Conservation (phyloP, 2,888 invertebrate species). For the Ecdyonurus torrentis region DNA sequence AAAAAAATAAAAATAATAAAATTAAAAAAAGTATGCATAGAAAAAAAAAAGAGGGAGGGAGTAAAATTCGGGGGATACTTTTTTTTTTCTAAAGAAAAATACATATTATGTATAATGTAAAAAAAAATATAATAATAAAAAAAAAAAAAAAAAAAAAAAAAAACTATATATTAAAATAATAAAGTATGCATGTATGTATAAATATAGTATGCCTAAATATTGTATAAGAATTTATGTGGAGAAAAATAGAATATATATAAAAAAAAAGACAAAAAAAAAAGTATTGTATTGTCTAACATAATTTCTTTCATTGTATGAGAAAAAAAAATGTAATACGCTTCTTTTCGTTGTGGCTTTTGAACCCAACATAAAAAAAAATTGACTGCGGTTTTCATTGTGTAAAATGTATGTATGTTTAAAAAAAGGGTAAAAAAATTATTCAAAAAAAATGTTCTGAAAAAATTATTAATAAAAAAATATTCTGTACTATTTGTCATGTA, state of each 20-base stretch:
- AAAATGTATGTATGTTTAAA: not conserved
- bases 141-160: no score
- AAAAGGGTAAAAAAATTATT: no score
- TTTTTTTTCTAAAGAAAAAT: no score
- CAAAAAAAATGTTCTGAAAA: not conserved
- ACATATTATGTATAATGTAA: no score
- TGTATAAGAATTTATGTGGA: not conserved
- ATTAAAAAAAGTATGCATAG: not conserved
- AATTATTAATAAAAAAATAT: not conserved
- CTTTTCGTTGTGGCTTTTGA: not conserved
- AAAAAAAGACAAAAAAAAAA: not conserved
- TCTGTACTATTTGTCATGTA: not conserved
- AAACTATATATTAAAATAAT: no score
- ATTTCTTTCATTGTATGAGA: not conserved
- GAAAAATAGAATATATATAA: not conserved
- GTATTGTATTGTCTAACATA: not conserved
- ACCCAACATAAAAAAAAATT: not conserved
- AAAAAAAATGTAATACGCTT: not conserved
- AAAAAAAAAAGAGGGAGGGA: no score
- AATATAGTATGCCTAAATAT: slow-evolving; percentile 3
- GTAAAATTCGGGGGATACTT: no score
- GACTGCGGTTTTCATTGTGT: not conserved
- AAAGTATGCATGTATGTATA: not conserved
- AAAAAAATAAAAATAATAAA: not conserved
- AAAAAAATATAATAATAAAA: no score